Conservation (phyloP, 2,888 invertebrate species). For the Eumacrocentrus americanus region DNA sequence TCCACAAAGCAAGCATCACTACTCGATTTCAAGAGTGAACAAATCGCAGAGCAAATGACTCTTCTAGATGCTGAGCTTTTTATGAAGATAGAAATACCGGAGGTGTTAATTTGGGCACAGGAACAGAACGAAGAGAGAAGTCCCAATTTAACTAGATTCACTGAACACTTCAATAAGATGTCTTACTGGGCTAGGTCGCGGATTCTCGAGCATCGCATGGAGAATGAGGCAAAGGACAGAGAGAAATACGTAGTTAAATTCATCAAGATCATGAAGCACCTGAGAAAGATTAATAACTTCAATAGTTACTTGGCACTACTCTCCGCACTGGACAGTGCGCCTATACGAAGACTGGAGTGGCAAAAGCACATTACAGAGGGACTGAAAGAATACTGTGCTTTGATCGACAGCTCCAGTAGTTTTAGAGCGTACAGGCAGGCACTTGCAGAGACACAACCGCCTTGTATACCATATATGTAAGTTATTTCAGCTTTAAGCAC, state of each 20-base stretch:
- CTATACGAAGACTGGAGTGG: constrained; percentile 91
- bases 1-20: constrained; percentile 71
- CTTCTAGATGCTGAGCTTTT: constrained; percentile 93
- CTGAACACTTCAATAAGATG: constrained; percentile 99
- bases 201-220: constrained; percentile 78
- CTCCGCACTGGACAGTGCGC: constrained; percentile 96
- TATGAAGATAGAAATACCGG: constrained; percentile 95
- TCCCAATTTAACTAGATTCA: constrained; percentile 95
- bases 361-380: constrained; percentile 90
- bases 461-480: constrained; percentile 99
- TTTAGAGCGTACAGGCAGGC: constrained; percentile 97
- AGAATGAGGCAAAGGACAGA: constrained; percentile 88
- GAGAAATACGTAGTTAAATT: constrained; percentile 95
- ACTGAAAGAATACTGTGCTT: constrained; percentile 90
- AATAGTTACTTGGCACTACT: constrained; percentile 97
- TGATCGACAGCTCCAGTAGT: constrained; percentile 97
- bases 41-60: constrained; percentile 98
- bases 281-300: constrained; percentile 97
- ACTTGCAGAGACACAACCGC: constrained; percentile 92
- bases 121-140: constrained; percentile 97
- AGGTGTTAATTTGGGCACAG: constrained; percentile 95
- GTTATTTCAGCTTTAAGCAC: constrained; percentile 61
- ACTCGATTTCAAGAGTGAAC: constrained; percentile 91
- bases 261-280: constrained; percentile 97
- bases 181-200: constrained; percentile 97